Conservation (phyloP, 2,888 invertebrate species). For the Acrobasis repandana region DNA sequence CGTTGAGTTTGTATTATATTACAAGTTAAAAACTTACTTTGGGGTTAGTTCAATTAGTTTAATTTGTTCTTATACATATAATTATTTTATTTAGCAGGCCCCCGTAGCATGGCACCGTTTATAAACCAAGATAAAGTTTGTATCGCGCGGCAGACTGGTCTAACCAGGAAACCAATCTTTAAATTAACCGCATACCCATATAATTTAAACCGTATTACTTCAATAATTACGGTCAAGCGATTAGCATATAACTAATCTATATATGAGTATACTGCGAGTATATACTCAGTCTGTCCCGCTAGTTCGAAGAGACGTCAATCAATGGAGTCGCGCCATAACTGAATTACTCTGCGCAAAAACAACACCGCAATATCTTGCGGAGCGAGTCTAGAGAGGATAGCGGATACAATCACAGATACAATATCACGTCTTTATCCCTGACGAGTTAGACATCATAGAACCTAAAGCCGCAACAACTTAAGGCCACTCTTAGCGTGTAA, state of each 20-base stretch:
- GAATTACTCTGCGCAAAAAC: slow-evolving; percentile 51
- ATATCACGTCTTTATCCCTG: background rate
- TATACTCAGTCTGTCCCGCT: slow-evolving; percentile 4
- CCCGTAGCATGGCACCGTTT: no score
- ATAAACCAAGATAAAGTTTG: no score
- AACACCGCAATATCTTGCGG: slow-evolving; percentile 35
- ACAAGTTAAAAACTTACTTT: no score
- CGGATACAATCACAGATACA: background rate
- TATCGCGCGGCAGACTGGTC: no score
- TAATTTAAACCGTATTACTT: background rate
- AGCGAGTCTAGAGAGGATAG: slow-evolving; percentile 26
- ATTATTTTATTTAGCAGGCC: no score
- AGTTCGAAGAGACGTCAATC: slow-evolving; percentile 40
- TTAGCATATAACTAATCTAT: background rate
- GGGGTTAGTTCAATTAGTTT: no score
- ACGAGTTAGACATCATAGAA: no score
- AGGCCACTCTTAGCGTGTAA: no score
- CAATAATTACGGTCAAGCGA: background rate
- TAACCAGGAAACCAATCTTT: background rate
- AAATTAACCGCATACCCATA: background rate
- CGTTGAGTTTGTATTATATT: no score
- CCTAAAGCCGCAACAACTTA: no score
- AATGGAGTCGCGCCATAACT: slow-evolving; percentile 47
- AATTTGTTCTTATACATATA: no score
- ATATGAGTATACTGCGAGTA: background rate